These are phyloP conservation scores for Bolinopsis microptera DNA, from an alignment of 37 sponge, comb jelly and placozoan genomes.

Conservation along the genomic window DNA sequence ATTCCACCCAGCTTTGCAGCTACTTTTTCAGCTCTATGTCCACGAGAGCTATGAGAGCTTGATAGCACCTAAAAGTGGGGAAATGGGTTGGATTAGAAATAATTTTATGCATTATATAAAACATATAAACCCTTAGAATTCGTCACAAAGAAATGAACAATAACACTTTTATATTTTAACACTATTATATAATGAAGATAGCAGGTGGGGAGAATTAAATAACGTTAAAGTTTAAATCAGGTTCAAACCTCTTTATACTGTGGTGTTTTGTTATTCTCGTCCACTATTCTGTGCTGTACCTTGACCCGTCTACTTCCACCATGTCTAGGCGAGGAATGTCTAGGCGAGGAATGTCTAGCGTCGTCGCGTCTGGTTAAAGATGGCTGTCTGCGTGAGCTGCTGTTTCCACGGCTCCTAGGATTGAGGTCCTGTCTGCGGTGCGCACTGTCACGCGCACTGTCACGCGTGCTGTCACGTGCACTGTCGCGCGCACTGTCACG, in stretches of 20 bases:
- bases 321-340: neutral
- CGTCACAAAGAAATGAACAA: too few relatives aligned
- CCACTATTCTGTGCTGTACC: neutral
- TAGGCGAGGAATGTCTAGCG: neutral
- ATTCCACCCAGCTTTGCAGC: neutral
- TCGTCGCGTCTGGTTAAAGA: neutral
- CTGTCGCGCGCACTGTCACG: neutral
- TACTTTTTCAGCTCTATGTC: neutral
- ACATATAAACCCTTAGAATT: too few relatives aligned
- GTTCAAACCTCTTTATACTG: neutral
- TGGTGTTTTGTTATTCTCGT: neutral
- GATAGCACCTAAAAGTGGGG: neutral
- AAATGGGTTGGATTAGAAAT: too few relatives aligned
- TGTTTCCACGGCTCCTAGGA: too few relatives aligned
- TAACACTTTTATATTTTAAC: too few relatives aligned
- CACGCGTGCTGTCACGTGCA: too few relatives aligned
- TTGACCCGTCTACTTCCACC: neutral
- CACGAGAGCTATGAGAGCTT: too few relatives aligned
- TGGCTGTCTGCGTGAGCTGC: too few relatives aligned
- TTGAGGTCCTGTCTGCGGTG: neutral
- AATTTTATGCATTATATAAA: too few relatives aligned
- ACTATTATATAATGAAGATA: too few relatives aligned
- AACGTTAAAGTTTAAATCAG: too few relatives aligned
- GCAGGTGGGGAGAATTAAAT: too few relatives aligned
- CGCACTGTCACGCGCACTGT: neutral